Percentiles rank a stretch among this genome's conserved stretches.
These are phyloP conservation scores for Euclidia mi DNA, from an alignment of 2,888 invertebrate genomes.

Conservation along the genomic window DNA sequence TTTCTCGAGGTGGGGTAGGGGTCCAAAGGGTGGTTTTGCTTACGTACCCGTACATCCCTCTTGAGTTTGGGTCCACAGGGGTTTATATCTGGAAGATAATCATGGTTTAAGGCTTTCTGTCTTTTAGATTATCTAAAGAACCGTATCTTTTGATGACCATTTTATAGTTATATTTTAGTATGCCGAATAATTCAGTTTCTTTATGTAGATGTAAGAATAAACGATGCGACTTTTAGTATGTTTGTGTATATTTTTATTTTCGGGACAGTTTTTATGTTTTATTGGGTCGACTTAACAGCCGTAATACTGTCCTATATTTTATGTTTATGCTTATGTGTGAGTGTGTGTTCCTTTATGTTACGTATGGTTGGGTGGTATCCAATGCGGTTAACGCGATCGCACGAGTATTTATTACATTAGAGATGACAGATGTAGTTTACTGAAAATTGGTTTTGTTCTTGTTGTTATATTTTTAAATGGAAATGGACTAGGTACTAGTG, in stretches of 20 bases:
- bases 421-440: too few species aligned
- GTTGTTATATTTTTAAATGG: too few species aligned
- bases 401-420: too few species aligned
- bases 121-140: conserved; percentile 47
- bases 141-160: conserved; percentile 44
- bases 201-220: conserved; percentile 47
- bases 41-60: conserved; percentile 8
- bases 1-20: conserved; percentile 55
- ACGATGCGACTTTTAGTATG: conserved; percentile 37
- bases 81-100: conserved; percentile 66
- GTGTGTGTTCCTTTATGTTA: not conserved
- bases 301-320: conserved; percentile 20
- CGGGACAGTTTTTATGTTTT: conserved; percentile 51
- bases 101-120: conserved; percentile 62
- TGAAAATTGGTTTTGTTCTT: too few species aligned
- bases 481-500: too few species aligned
- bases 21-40: conserved; percentile 30
- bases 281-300: conserved; percentile 40
- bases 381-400: too few species aligned
- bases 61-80: conserved; percentile 29
- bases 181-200: conserved; percentile 38
- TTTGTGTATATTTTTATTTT: conserved; percentile 51
- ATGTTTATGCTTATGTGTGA: not conserved
- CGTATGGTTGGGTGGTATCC: not conserved
- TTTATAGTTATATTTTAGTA: conserved; percentile 54